Evolutionary conservation across 1,140 invertebrate species (phyloP).

Genomic region (Drosophila sechellia): DNA sequence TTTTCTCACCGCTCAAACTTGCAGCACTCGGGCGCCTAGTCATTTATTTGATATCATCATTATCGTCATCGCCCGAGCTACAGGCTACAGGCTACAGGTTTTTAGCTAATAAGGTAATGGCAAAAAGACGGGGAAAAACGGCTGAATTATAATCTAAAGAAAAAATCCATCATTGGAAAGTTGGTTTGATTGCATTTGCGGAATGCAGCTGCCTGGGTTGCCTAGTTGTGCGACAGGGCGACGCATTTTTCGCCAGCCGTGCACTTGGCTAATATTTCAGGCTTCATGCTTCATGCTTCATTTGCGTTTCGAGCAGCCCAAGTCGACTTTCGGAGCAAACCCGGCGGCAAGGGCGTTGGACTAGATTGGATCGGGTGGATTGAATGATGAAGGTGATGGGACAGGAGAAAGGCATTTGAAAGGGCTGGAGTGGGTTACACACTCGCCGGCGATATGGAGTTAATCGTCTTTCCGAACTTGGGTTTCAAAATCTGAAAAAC

Average conservation of each 20-base stretch:
- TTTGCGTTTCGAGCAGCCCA: slow-evolving; percentile 46
- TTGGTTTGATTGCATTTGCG: slow-evolving; percentile 75
- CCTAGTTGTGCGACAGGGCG: slow-evolving; percentile 70
- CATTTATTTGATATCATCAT: slow-evolving; percentile 66
- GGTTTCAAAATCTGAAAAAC: no score
- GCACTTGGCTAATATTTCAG: slow-evolving; percentile 66
- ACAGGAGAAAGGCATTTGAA: slow-evolving; percentile 36
- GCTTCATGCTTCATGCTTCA: slow-evolving; percentile 69
- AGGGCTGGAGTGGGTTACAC: slow-evolving; percentile 22
- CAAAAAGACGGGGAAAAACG: slow-evolving; percentile 45
- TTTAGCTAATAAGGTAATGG: slow-evolving; percentile 63
- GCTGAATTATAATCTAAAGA: slow-evolving; percentile 69
- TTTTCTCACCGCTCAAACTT: slow-evolving; percentile 17
- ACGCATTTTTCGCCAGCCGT: slow-evolving; percentile 48
- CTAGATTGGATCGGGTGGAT: slow-evolving; percentile 13
- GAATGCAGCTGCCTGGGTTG: slow-evolving; percentile 65
- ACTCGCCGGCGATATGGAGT: background rate
- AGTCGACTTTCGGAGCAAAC: slow-evolving; percentile 36
- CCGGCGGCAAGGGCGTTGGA: slow-evolving; percentile 37
- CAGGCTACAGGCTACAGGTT: slow-evolving; percentile 70
- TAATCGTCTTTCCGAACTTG: no score
- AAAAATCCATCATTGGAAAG: slow-evolving; percentile 76
- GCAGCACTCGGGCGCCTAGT: slow-evolving; percentile 47
- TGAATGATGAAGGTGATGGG: slow-evolving; percentile 1
- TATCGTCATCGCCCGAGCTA: slow-evolving; percentile 38